These are phyloP conservation scores for Gnathonemus longibarbis DNA, from an alignment of 2,113 vertebrate species.

Conservation along the genomic window DNA sequence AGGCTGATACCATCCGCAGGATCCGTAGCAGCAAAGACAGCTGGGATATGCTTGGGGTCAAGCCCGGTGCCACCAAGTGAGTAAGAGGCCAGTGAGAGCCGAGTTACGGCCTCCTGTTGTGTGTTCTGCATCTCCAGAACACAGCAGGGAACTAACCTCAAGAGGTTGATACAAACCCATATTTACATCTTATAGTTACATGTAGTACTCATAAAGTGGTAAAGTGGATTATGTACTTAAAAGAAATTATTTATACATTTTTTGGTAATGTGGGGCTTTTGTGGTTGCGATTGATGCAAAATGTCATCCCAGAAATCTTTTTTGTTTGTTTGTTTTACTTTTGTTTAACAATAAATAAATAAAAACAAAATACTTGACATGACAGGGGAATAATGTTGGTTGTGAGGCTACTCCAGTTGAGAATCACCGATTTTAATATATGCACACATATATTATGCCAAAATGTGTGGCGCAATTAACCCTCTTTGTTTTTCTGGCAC, in stretches of 20 bases:
- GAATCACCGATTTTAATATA: not conserved
- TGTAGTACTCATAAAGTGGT: not conserved
- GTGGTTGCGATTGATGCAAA: not conserved
- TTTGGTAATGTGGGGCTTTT: not conserved
- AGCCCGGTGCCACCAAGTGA: conserved; percentile 83
- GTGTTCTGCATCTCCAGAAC: not conserved
- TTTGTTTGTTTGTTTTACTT: not conserved
- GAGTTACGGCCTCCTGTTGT: not conserved
- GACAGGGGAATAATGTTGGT: not conserved
- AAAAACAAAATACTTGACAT: not conserved
- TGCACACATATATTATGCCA: not conserved
- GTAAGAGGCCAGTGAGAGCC: not conserved
- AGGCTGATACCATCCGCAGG: conserved; percentile 83
- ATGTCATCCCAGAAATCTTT: not conserved
- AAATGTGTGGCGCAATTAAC: not conserved
- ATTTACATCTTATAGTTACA: not conserved
- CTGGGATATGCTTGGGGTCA: conserved; percentile 92
- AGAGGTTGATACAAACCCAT: not conserved
- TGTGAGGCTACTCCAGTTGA: not conserved
- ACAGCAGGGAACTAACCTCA: not conserved
- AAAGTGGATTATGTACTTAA: not conserved
- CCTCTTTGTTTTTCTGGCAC: not conserved
- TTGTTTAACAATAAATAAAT: not conserved
- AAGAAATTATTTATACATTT: not conserved
- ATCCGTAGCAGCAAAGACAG: conserved; percentile 90